Conservation (phyloP, 2,888 invertebrate genomes). For the Andrena minutula region DNA sequence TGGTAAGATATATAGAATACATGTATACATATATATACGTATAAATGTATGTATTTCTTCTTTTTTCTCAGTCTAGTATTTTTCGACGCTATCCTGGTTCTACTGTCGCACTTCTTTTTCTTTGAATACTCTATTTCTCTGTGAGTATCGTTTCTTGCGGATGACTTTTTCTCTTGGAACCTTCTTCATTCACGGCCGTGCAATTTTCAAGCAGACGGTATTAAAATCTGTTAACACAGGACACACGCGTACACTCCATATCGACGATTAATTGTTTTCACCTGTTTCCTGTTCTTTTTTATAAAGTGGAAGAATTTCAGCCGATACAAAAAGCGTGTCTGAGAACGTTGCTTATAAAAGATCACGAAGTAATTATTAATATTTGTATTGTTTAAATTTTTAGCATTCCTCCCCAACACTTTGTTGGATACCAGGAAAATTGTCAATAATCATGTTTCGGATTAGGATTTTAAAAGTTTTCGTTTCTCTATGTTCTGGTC, state of each 20-base stretch:
- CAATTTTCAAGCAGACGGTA: slow-evolving; percentile 64
- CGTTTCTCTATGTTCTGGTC: background rate
- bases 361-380: slow-evolving; percentile 7
- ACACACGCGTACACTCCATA: slow-evolving; percentile 58
- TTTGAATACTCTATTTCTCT: slow-evolving; percentile 31
- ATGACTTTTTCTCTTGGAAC: slow-evolving; percentile 31
- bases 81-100: slow-evolving; percentile 38
- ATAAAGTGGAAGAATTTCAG: slow-evolving; percentile 16
- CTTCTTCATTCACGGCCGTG: slow-evolving; percentile 59
- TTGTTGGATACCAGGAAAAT: background rate
- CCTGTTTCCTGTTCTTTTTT: slow-evolving; percentile 21
- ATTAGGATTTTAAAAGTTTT: background rate
- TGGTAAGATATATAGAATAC: slow-evolving; percentile 3
- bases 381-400: background rate
- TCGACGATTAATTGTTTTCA: slow-evolving; percentile 25
- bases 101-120: slow-evolving; percentile 14
- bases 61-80: slow-evolving; percentile 34
- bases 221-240: slow-evolving; percentile 66
- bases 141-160: slow-evolving; percentile 21
- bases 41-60: slow-evolving; percentile 18
- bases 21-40: slow-evolving; percentile 19
- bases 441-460: slow-evolving; percentile 15
- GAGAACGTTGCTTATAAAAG: background rate
- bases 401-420: background rate
- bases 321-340: slow-evolving; percentile 20